phyloP scores from a whole-genome alignment of 2,113 vertebrate genomes.

The Proterorhinus semilunaris region DNA sequence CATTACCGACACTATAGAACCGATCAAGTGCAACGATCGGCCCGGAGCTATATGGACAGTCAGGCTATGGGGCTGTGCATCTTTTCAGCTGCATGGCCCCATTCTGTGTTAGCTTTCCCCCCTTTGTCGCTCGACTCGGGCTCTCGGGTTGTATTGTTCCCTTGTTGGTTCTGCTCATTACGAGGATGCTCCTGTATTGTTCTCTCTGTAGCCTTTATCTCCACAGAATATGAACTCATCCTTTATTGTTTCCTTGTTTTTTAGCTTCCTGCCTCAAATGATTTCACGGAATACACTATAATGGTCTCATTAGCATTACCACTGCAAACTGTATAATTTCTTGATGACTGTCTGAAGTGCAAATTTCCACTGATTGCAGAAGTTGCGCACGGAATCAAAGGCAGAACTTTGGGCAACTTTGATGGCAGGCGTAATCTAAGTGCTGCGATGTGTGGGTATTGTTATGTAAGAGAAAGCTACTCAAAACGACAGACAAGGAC shows the following conservation, averaged over 20 bases:
- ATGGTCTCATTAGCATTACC: conserved; percentile 42
- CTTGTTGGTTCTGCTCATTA: conserved; percentile 30
- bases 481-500: neutral
- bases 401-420: conserved; percentile 23
- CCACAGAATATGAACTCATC: conserved; percentile 11
- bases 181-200: conserved; percentile 12
- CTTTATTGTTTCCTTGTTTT: conserved; percentile 15
- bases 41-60: conserved; percentile 24
- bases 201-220: conserved; percentile 14
- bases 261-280: conserved; percentile 15
- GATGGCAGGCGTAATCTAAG: conserved; percentile 1
- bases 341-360: conserved; percentile 22
- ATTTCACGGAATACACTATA: conserved; percentile 27
- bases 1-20: conserved; percentile 25
- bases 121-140: conserved; percentile 21
- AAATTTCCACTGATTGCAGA: conserved; percentile 42
- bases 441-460: neutral
- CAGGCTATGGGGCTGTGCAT: conserved; percentile 19
- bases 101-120: neutral
- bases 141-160: conserved; percentile 22
- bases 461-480: no score
- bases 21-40: conserved; percentile 36
- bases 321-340: conserved; percentile 21
- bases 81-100: conserved; percentile 15
- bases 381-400: conserved; percentile 19